Evolutionary conservation across 2,888 invertebrate species (phyloP).

Genomic region (Acronicta aceris): DNA sequence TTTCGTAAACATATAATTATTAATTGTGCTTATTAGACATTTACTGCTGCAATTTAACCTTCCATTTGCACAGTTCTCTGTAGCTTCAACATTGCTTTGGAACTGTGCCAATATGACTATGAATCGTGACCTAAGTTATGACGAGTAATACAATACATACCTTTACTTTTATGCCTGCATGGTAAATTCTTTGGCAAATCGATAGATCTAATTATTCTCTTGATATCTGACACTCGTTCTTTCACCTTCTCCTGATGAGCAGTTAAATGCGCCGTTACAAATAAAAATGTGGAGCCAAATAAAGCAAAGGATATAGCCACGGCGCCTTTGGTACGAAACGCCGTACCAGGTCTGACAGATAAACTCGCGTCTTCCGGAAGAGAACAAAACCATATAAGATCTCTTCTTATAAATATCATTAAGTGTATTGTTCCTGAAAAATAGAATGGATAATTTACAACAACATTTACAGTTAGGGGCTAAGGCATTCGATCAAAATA

Average conservation of each 20-base stretch:
- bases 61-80: conserved; percentile 19
- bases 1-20: too few species aligned
- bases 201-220: conserved; percentile 94
- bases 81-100: conserved; percentile 23
- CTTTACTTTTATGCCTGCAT: conserved; percentile 93
- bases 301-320: conserved; percentile 97
- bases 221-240: conserved; percentile 95
- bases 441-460: conserved; percentile 8
- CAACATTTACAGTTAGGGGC: too few species aligned
- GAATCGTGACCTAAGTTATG: conserved; percentile 7
- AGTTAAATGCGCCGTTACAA: conserved; percentile 98
- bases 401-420: conserved; percentile 95
- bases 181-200: conserved; percentile 95
- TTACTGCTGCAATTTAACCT: not conserved
- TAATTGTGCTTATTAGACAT: too few species aligned
- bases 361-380: conserved; percentile 96
- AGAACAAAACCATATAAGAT: conserved; percentile 98
- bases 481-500: too few species aligned
- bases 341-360: conserved; percentile 96
- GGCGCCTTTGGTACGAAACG: conserved; percentile 98
- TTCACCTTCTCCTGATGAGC: conserved; percentile 97
- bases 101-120: conserved; percentile 20
- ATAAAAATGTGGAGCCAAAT: conserved; percentile 98
- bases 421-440: conserved; percentile 94
- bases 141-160: conserved; percentile 69